Conservation (phyloP, 2,113 vertebrate genomes). For the Sakesphorus luctuosus region DNA sequence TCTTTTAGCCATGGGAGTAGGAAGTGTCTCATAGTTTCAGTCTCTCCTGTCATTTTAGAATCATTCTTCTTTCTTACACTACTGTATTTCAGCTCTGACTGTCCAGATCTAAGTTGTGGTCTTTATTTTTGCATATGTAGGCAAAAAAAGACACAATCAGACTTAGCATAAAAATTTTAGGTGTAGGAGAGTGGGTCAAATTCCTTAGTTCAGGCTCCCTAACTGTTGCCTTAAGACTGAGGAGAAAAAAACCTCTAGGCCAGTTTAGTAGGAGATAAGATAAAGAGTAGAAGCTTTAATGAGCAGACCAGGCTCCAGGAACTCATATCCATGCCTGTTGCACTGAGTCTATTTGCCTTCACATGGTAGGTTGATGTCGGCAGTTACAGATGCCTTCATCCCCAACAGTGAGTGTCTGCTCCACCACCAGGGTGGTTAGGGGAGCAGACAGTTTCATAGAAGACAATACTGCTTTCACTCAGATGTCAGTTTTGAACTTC, state of each 20-base stretch:
- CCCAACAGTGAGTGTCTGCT: not conserved
- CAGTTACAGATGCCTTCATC: not conserved
- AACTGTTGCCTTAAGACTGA: too few species aligned
- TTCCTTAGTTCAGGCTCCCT: not conserved
- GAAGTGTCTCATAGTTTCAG: conserved; percentile 3
- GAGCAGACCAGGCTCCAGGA: too few species aligned
- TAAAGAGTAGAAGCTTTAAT: too few species aligned
- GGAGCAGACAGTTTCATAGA: not conserved
- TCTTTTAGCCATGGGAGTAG: conserved; percentile 36
- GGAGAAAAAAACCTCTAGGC: too few species aligned
- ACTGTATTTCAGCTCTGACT: not conserved
- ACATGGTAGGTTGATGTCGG: not conserved
- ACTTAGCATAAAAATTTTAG: not conserved
- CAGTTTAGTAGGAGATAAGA: too few species aligned
- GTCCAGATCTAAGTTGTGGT: not conserved
- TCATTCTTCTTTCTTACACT: not conserved
- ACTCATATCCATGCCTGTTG: not conserved
- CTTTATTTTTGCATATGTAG: not conserved
- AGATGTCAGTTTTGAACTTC: not conserved
- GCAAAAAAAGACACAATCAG: not conserved
- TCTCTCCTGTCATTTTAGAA: not conserved
- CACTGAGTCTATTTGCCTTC: not conserved
- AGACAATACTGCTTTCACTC: not conserved
- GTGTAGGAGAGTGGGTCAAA: not conserved
- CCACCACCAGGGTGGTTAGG: rapidly evolving